Evolutionary conservation across 2,888 invertebrate genomes (phyloP).

Genomic region (Globia sparganii): DNA sequence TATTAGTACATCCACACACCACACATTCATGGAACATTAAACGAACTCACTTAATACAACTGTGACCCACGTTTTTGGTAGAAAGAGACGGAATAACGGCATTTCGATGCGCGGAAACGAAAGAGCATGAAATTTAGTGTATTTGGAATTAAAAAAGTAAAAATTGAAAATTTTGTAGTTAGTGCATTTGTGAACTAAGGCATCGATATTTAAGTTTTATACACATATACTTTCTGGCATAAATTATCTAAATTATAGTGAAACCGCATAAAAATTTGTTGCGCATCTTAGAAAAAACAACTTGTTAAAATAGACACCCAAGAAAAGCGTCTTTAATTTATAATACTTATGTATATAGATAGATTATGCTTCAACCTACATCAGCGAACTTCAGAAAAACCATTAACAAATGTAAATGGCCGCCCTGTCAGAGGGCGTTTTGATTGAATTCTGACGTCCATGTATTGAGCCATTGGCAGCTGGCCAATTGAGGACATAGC

Average conservation of each 20-base stretch:
- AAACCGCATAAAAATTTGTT: not conserved
- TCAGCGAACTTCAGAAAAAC: constrained; percentile 51
- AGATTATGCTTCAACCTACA: not conserved
- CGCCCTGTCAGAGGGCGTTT: constrained; percentile 46
- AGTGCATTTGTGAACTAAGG: too few relatives aligned
- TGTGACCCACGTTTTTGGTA: too few relatives aligned
- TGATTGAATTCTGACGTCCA: constrained; percentile 67
- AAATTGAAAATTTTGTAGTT: too few relatives aligned
- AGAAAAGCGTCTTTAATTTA: not conserved
- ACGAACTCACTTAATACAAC: too few relatives aligned
- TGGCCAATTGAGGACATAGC: constrained; percentile 62
- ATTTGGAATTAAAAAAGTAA: too few relatives aligned
- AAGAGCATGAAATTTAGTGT: too few relatives aligned
- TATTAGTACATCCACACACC: too few relatives aligned
- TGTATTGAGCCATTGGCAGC: constrained; percentile 63
- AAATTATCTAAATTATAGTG: not conserved
- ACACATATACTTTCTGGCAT: not conserved
- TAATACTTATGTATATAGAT: not conserved
- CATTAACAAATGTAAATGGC: constrained; percentile 62
- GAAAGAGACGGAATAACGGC: too few relatives aligned
- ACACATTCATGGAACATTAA: too few relatives aligned
- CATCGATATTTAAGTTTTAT: not conserved
- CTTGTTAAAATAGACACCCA: not conserved
- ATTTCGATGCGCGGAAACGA: too few relatives aligned
- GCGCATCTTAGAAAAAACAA: not conserved